Base-by-base conservation (phyloP, 1,140 invertebrate species). In the Musca vetustissima region DNA sequence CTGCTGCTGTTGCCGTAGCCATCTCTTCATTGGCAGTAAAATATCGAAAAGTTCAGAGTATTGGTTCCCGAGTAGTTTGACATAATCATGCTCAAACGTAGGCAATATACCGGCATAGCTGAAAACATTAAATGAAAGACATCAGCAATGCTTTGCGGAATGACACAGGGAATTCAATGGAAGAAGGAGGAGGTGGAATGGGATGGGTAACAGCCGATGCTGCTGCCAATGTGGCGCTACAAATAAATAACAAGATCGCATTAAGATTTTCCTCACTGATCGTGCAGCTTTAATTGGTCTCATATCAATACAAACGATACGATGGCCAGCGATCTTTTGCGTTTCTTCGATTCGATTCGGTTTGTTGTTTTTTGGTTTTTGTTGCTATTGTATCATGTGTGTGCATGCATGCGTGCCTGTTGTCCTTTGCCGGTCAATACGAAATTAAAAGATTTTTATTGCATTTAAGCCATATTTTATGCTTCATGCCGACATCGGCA, bases 201-300 rank as follows among this genome's bases (percentile, higher is more conserved):
- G 49, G 15, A n/a, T 55, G 17, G 55, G 55, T 24, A 15, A 49
- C 48, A 49, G 48, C 48, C 3, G 11, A 49, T 43, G 22, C 28
- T 61, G 57, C 36, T 61, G 57, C 19, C 57, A 61, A 61, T 61
- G 57, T 61, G 57, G 57, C 57, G 57, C 57, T 61, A 61, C 28
- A 43, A 61, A 61, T 61, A 61, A 61, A 61, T 61, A 61, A 61
- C 57, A 61, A 61, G 57, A 61, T 61, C 17, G 28, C 28, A 61
- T 61, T 61, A 61, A 61, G 57, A 61, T 61, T 61, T 61, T 61
- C 57, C 32, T 61, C 57, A 61, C 57, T 61, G 57, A 61, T 61
- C 57, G 57, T 61, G 57, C 57, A 61, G 57, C 57, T 61, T 61
- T 61, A 61, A 61, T 61, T 61, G 57, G 57, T 61, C 57, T 61